Evolutionary conservation across 2,113 vertebrate species (phyloP), one percentile per base, ranked within the genome.

Genomic region (Phylloscopus trochilus): DNA sequence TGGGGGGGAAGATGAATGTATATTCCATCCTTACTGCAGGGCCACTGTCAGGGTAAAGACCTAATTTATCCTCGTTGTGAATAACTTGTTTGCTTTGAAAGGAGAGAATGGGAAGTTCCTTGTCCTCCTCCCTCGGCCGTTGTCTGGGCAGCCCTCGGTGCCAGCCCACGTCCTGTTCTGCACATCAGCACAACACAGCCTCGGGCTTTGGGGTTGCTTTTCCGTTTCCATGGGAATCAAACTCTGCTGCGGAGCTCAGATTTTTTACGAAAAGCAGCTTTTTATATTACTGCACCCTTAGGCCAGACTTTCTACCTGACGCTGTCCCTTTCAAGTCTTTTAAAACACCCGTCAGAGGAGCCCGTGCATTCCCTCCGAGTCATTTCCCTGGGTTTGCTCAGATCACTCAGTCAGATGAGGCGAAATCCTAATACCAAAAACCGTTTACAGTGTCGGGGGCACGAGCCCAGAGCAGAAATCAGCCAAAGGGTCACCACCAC

Each of bases 361-460:
- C 73, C 83, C 33, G 0, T 15, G 68, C 60, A 2, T 43, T 63
- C 94, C 69, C 75, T 72, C 88, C 3, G 1, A 23, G 51, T 44
- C 11, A 5, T 67, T 83, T 51, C 55, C 74, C 86, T 39, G 89
- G 69, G 60, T 83, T 92, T 95, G 93, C 87, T 28, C 83, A 28
- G 74, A 74, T 74, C 86, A 8, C 66, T 95, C 91, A 18, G 74
- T 91, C 72, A 82, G 93, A 77, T 55, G 96, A 97, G 96, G 94
- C 47, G 4, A 70, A 81, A 64, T 95, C 74, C 93, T 92, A 35
- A 95, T 92, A 96, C 96, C 92, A 87, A 96, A 96, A 94, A 97
- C 96, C 59, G 95, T 98, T 98, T 97, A 98, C 97, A 97, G 96
- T 15, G 96, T 97, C 51, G 28, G 95, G 95, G 52, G 77, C 62